These are phyloP conservation scores for Tiaroga cobitis DNA, from an alignment of 2,797 vertebrate genomes.

Conservation along the genomic window DNA sequence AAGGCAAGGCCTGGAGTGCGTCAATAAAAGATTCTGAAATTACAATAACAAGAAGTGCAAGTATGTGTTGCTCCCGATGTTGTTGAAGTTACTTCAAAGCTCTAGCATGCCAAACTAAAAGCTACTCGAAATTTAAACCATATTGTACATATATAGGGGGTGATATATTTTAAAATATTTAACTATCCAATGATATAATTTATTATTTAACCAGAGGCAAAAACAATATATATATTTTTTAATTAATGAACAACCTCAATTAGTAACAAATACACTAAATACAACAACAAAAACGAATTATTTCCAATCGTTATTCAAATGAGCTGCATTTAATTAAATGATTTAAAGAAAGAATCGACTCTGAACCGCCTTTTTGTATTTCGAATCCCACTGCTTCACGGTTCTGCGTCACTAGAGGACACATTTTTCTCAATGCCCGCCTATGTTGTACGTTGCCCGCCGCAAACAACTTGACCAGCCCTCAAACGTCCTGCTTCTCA, in stretches of 20 bases:
- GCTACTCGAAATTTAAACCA: not conserved
- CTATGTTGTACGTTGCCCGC: too few relatives aligned
- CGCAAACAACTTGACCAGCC: too few relatives aligned
- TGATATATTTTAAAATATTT: not conserved
- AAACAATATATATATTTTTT: not conserved
- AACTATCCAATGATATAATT: not conserved
- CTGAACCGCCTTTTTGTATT: too few relatives aligned
- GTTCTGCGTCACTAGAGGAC: too few relatives aligned
- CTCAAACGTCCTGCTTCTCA: too few relatives aligned
- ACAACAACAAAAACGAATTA: not conserved
- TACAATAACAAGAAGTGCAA: not conserved
- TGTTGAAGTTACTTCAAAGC: not conserved
- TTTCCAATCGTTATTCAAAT: not conserved
- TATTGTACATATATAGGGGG: not conserved
- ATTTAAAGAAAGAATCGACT: too few relatives aligned
- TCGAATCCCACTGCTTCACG: too few relatives aligned
- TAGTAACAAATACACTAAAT: not conserved
- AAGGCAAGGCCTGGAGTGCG: not conserved
- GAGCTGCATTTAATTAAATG: not conserved
- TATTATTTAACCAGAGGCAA: not conserved
- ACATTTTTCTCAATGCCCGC: too few relatives aligned
- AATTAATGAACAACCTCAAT: not conserved
- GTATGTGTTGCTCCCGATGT: not conserved
- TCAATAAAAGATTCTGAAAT: constrained; percentile 1
- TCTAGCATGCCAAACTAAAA: not conserved